Evolutionary conservation across 2,888 invertebrate genomes (phyloP), one percentile per base, ranked within the genome.

Genomic region (Himalopsyche anomala): DNA sequence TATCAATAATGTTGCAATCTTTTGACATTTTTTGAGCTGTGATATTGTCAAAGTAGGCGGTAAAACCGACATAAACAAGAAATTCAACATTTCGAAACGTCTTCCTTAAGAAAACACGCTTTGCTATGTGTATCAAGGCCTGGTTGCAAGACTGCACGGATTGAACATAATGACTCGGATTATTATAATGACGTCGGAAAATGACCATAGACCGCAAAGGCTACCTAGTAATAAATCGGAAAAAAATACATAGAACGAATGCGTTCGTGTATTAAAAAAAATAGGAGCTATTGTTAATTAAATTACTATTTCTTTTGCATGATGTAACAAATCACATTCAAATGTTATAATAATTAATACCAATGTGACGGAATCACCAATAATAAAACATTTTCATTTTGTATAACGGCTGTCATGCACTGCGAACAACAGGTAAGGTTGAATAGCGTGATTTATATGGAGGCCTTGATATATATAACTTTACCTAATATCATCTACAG

Each of bases 41-140:
- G 62, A 62, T 62, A 62, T n/a, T 62, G 62, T 62, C 62, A 62
- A n/a, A 62, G 62, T 62, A 62, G 62, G 62, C 19, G 62, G 62
- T 19, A 19, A 62, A 62, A 62, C 62, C 62, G 62, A 62, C 62
- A 62, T 62, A 62, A 62, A 62, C 62, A 62, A 62, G 62, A 62
- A 62, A 62, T 62, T 19, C 62, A 28, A 62, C 62, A 62, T 62
- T 62, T 62, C 62, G 62, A 62, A 62, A 62, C 62, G 62, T 62
- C 62, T 62, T 62, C 62, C 62, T 62, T 62, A 62, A 62, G 62
- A 62, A 62, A 62, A 62, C 62, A 62, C 62, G 62, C 62, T 62
- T 28, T 11, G 62, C 62, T 62, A 62, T 62, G 62, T 62, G 19
- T 62, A 62, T 62, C 62, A 62, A 62, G 62, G 62, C 62, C 62